Base-by-base conservation (phyloP, 1,140 invertebrate genomes). In the Euwallacea similis region DNA sequence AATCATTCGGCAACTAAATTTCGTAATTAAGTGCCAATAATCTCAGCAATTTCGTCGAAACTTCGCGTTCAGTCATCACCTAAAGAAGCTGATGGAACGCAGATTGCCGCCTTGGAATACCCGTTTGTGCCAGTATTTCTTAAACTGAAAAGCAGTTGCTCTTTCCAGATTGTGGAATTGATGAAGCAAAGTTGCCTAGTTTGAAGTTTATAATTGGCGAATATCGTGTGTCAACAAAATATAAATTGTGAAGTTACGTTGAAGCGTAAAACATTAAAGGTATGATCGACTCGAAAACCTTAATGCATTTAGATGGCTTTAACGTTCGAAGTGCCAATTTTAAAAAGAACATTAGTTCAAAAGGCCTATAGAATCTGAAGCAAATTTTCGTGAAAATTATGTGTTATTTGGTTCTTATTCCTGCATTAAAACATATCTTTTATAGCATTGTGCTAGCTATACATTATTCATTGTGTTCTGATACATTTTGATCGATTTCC, bases 401-500 rank as follows among this genome's bases (percentile, higher is more conserved):
- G 9, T 50, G 9, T 50, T 11, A 3, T 50, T 50, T 50, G 9
- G 9, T 6, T 10, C 9, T 50, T 50, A 50, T 50, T 50, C 13
- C 9, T 4, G 13, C 46, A 50, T 50, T 50, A 50, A 50, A 50
- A 50, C 13, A 13, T 50, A 50, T 10, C 46, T 50, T 50, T 13
- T 50, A 50, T 50, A 50, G 46, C 13, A 50, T 33, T 10, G 13
- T 11, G 13, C 46, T 3, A 7, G 13, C 46, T 11, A 50, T 50
- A 50, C 9, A 50, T 50, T 50, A 50, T 50, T 50, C 46, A 50
- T 50, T 50, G 9, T 50, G 9, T 50, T 13, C 46, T 50, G 46
- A 50, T 50, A 50, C 46, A 50, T 50, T 50, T 10, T 50, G 46
- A 50, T 50, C 46, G 46, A 50, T 50, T 50, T 50, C 13, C 46